phyloP scores from a whole-genome alignment of 2,888 invertebrate genomes.

The Leptura quadrifasciata region DNA sequence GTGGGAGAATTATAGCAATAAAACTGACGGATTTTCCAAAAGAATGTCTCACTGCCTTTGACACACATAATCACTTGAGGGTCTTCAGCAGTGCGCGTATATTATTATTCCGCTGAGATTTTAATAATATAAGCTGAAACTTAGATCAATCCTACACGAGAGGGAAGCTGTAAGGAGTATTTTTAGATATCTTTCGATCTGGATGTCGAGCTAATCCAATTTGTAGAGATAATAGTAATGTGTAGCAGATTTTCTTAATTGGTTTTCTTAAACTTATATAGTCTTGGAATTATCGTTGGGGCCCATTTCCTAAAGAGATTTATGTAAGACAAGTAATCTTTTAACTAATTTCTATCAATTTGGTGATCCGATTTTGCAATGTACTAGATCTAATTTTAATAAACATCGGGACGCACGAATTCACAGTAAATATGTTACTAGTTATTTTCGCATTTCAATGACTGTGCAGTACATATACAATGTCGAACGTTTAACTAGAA shows the following conservation, averaged over 20 bases:
- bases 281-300: not conserved
- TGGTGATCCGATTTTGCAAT: no score
- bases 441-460: no score
- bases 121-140: conserved; percentile 27
- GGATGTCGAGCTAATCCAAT: conserved; percentile 17
- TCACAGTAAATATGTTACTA: no score
- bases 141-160: conserved; percentile 8
- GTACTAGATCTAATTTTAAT: no score
- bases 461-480: no score
- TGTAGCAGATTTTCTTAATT: not conserved
- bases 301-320: not conserved
- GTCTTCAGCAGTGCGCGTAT: conserved; percentile 5
- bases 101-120: conserved; percentile 34
- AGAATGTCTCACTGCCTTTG: conserved; percentile 28
- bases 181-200: conserved; percentile 21
- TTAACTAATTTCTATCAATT: no score
- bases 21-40: conserved; percentile 28
- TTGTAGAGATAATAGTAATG: conserved; percentile 9
- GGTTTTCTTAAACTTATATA: not conserved
- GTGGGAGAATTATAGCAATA: conserved; percentile 24
- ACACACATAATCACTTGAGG: conserved; percentile 20
- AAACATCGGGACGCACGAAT: no score
- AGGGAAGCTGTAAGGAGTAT: conserved; percentile 14
- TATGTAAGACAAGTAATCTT: not conserved
- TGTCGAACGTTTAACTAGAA: no score